Base-by-base conservation (phyloP, 2,888 invertebrate species). In the Netelia fuscicornis region DNA sequence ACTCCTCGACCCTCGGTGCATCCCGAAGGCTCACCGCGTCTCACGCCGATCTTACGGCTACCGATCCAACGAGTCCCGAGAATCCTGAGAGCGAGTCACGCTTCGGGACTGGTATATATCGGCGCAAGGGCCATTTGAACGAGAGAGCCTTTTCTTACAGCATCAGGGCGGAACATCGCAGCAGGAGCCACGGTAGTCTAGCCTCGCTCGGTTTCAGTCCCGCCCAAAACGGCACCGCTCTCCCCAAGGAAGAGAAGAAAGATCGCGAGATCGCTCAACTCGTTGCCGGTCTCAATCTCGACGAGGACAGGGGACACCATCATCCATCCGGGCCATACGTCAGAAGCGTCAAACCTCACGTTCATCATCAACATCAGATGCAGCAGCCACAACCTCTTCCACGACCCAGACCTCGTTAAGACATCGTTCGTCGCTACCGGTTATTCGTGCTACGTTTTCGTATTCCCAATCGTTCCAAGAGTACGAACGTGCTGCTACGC, bases 81-180 rank as follows among this genome's bases (percentile, higher is more conserved):
- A 92, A 91, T 80, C 91, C 92, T 2, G 92, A 92, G 76, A 94
- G 94, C 83, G 95, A 95, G 81, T 96, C 96, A 58, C 95, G 96
- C 10, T 96, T 96, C 90, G 96, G 98, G 72, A 97, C 97, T 0
- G 97, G 97, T n/a, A 98, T 98, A 86, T 98, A 98, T 92, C 95
- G 97, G 90, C 97, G 98, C 92, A 98, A 98, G 91, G 98, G 98
- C 0, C 98, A 98, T 91, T 94, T 98, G 87, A 98, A 98, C 94
- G 98, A 98, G 93, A 95, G 98, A 74, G 98, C 98, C 30, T 98
- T 98, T 93, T 98, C 98, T 80, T 98, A 98, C 94, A 98, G 98
- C 89, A 98, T 98, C 92, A 95, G 98, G 81, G 98, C 98, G 93
- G 98, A 98, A 93, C 98, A 98, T 93, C 96, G 98, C 87, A 98